Percentiles rank a stretch among this genome's conserved stretches.
Evolutionary conservation across 2,888 invertebrate species (phyloP).

Genomic region (Eupithecia vulgata): DNA sequence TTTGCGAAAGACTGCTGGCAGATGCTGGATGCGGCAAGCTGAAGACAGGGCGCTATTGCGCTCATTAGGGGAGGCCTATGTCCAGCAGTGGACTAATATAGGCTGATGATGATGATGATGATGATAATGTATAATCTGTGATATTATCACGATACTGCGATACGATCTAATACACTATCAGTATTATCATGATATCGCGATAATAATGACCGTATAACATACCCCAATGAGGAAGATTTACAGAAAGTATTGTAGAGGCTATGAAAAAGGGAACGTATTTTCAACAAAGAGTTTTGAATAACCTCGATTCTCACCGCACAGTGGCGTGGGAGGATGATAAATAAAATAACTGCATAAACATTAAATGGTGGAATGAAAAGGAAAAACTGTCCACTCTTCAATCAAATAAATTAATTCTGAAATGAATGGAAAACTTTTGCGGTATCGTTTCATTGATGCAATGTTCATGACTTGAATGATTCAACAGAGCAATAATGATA

Average conservation of each 20-base stretch:
- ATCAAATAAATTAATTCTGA: background rate
- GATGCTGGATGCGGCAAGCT: no score
- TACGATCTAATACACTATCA: no score
- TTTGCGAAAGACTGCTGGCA: no score
- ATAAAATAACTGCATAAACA: background rate
- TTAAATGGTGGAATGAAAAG: background rate
- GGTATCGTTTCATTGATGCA: background rate
- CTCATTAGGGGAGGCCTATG: no score
- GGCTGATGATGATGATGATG: no score
- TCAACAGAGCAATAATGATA: background rate
- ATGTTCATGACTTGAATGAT: background rate
- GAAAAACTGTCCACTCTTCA: background rate
- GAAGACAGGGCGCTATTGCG: no score
- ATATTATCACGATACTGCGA: no score
- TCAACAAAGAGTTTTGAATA: background rate
- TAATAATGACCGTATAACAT: no score
- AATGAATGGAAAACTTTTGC: slow-evolving; percentile 7
- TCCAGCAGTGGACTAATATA: no score
- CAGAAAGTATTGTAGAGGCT: background rate
- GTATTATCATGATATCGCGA: no score
- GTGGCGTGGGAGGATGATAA: background rate
- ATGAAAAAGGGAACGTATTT: background rate
- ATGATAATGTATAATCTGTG: no score
- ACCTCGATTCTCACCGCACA: background rate
- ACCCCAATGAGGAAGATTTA: background rate